Conservation (phyloP, 2,888 invertebrate genomes). For the Palloptera scutellata region DNA sequence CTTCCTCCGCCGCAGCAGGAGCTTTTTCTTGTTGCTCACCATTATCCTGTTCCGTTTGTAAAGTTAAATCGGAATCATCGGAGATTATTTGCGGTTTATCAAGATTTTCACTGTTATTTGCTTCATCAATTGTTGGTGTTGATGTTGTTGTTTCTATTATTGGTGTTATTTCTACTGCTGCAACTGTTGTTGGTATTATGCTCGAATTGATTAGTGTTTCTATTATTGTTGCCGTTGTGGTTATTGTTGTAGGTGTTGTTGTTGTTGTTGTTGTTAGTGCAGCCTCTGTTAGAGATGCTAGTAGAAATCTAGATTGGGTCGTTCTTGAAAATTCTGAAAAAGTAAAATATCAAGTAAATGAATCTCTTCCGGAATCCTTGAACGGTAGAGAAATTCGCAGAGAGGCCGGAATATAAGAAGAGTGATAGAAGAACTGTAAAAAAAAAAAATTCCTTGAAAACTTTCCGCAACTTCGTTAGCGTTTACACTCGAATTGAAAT, state of each 20-base stretch:
- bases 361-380: no score
- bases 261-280: constrained; percentile 16
- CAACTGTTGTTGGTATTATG: not conserved
- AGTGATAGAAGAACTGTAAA: no score
- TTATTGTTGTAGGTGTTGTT: constrained; percentile 2
- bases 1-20: no score
- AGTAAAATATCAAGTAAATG: no score
- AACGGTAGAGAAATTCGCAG: no score
- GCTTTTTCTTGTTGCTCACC: constrained; percentile 1
- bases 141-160: constrained; percentile 14
- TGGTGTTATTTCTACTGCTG: not conserved
- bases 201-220: constrained; percentile 1
- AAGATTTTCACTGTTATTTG: constrained; percentile 11
- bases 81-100: not conserved
- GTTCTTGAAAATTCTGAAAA: not conserved
- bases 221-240: not conserved
- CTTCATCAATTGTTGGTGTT: not conserved
- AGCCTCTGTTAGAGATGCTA: constrained; percentile 8
- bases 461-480: not conserved
- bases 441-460: not conserved
- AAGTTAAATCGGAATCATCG: constrained; percentile 14
- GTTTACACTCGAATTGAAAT: no score
- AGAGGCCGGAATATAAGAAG: no score
- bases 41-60: constrained; percentile 17
- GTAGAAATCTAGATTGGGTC: constrained; percentile 32